A percentile compares a stretch with the other conserved stretches of the same genome.
Conservation (phyloP, 2,797 vertebrate species). For the Dryobates pubescens region DNA sequence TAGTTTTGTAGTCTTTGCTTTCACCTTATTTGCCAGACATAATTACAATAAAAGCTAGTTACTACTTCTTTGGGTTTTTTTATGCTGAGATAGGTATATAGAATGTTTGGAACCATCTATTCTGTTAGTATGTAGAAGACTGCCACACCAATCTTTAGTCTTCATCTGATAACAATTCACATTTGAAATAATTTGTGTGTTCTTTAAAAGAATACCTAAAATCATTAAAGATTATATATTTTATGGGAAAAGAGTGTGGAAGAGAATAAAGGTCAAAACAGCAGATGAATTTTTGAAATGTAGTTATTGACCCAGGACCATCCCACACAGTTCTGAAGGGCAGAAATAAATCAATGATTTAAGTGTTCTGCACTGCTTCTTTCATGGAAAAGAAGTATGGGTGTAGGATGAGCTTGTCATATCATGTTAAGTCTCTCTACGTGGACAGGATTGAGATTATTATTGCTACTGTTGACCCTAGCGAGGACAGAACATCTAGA, state of each 20-base stretch:
- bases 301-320: background rate
- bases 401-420: background rate
- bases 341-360: background rate
- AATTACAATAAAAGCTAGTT: background rate
- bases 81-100: background rate
- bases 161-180: background rate
- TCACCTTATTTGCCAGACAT: background rate
- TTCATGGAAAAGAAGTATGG: background rate
- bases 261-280: background rate
- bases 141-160: background rate
- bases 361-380: background rate
- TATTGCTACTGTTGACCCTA: background rate
- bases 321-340: background rate
- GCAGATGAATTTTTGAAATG: background rate
- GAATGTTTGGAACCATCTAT: background rate
- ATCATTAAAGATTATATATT: background rate
- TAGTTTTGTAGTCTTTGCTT: background rate
- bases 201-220: background rate
- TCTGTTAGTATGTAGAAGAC: background rate
- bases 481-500: background rate
- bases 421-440: background rate
- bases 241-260: background rate
- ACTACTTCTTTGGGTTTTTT: background rate
- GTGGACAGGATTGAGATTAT: background rate
- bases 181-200: background rate